Conservation (phyloP, 2,888 invertebrate species). For the Congeria kusceri region DNA sequence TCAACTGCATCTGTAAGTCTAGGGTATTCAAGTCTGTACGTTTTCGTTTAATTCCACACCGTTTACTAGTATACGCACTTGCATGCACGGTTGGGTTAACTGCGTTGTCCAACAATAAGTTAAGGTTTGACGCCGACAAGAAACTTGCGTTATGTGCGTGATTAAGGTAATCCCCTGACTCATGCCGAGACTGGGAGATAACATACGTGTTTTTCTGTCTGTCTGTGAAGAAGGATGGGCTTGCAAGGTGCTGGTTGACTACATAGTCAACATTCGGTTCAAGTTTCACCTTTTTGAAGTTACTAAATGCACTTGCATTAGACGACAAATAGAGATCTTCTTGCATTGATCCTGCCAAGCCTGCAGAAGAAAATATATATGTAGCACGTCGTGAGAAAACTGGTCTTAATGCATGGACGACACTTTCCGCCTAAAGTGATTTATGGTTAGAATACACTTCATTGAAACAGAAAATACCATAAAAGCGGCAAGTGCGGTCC, state of each 20-base stretch:
- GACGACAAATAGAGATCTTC: constrained; percentile 72
- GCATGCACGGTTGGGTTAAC: constrained; percentile 38
- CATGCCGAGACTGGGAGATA: constrained; percentile 62
- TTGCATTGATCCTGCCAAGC: constrained; percentile 79
- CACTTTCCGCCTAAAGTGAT: too few relatives aligned
- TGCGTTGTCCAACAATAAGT: constrained; percentile 82
- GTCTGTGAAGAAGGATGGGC: constrained; percentile 64
- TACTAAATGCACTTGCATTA: constrained; percentile 77
- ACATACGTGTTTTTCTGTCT: constrained; percentile 61
- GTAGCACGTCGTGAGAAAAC: too few relatives aligned
- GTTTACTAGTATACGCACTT: constrained; percentile 86
- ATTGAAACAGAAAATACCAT: too few relatives aligned
- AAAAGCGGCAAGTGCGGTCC: too few relatives aligned
- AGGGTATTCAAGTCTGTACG: constrained; percentile 77
- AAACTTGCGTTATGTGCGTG: constrained; percentile 80
- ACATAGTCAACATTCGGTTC: constrained; percentile 78
- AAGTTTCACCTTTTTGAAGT: constrained; percentile 81
- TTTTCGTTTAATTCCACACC: constrained; percentile 85
- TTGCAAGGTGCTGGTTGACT: constrained; percentile 76
- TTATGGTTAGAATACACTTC: too few relatives aligned
- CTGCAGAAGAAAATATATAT: constrained; percentile 48
- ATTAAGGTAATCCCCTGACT: constrained; percentile 54
- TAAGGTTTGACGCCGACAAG: constrained; percentile 90
- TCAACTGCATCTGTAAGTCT: constrained; percentile 83
- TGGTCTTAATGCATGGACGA: too few relatives aligned